Evolutionary conservation across 1,140 invertebrate genomes (phyloP), one percentile per base, ranked within the genome.

Genomic region (Sinella curviseta): DNA sequence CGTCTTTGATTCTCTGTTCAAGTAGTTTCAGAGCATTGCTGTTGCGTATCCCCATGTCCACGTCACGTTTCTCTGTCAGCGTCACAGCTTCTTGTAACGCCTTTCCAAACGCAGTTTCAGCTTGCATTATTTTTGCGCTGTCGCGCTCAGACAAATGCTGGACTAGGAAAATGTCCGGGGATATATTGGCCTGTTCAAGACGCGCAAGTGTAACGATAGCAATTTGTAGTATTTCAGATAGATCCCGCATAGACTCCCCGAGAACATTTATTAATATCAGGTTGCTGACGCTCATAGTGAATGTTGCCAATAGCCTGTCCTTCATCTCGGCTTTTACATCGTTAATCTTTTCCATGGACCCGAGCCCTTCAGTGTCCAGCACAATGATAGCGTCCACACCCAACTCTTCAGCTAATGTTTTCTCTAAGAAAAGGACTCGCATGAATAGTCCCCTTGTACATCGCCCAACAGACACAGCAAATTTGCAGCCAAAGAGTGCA

Each of bases 361-460:
- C 73, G 2, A 81, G 67, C 17, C 80, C 80, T 55, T 81, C 80
- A 1, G 80, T 78, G 74, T 81, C 80, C 24, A 81, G 26, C 4
- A 81, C n/a, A 0, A 81, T 30, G 33, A 81, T 78, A 14, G 77
- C 80, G 31, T 78, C 80, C 12, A 76, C 8, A 24, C 36, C 36
- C 8, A 67, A 33, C 8, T 55, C 16, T 28, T 57, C 60, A 17
- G 30, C 48, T n/a, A 76, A 57, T 0, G n/a, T 24, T 12, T 57
- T 24, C 1, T 78, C 73, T 3, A 78, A 28, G 2, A 65, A 57
- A 17, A 81, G 20, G 20, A 81, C n/a, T 0, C 80, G 54, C 80
- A 81, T 81, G 39, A 76, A 78, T 0, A 81, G 28, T 16, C 80
- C 80, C 30, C 33, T 60, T 1, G 80, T 81, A 33, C 77, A 81